phyloP scores from a whole-genome alignment of 2,888 invertebrate species.

The Augiades crinisus region DNA sequence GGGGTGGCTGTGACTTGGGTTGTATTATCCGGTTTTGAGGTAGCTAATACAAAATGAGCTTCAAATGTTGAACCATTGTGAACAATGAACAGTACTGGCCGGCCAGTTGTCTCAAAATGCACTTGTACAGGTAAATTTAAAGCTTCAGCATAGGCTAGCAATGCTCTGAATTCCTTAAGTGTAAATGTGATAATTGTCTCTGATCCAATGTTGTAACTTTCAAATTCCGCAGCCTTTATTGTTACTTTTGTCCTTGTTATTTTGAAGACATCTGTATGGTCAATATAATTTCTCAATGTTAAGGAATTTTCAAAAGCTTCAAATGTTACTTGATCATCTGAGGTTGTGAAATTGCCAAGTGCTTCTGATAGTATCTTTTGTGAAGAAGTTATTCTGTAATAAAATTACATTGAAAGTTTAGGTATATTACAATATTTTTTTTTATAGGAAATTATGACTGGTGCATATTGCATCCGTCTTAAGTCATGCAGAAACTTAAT shows the following conservation, averaged over 20 bases:
- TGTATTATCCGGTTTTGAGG: conserved; percentile 82
- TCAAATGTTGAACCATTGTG: conserved; percentile 88
- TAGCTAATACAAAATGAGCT: conserved; percentile 90
- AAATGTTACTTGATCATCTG: conserved; percentile 91
- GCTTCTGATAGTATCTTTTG: conserved; percentile 87
- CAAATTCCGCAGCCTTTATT: conserved; percentile 88
- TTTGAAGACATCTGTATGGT: conserved; percentile 83
- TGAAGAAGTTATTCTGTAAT: conserved; percentile 81
- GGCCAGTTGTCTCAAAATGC: conserved; percentile 89
- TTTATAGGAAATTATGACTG: too few relatives aligned
- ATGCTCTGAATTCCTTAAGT: conserved; percentile 90
- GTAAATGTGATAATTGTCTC: conserved; percentile 91
- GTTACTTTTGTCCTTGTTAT: conserved; percentile 89
- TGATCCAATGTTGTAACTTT: conserved; percentile 82
- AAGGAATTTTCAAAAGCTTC: conserved; percentile 84
- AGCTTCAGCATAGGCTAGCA: conserved; percentile 89
- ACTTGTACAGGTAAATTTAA: conserved; percentile 85
- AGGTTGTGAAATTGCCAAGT: conserved; percentile 88
- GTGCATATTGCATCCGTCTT: too few relatives aligned
- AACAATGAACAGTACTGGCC: conserved; percentile 88
- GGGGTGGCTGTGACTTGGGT: conserved; percentile 60
- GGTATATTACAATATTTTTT: not conserved
- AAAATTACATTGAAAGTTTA: not conserved
- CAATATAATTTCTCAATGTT: conserved; percentile 89
- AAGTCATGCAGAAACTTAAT: too few relatives aligned